These are phyloP conservation scores for Pangasius larnaudii DNA, from an alignment of 2,797 vertebrate genomes.

Conservation along the genomic window DNA sequence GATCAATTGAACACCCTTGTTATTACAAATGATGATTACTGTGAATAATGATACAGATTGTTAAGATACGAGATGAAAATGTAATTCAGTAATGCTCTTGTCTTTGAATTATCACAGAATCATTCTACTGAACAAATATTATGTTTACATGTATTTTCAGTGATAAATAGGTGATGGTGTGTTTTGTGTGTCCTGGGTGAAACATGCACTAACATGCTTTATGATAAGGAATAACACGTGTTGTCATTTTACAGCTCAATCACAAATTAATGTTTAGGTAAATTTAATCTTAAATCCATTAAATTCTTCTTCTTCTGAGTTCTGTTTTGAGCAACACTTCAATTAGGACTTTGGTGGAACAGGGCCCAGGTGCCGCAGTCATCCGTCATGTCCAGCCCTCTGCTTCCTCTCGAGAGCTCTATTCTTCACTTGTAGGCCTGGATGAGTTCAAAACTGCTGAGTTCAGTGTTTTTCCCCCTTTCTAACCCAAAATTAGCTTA, in stretches of 20 bases:
- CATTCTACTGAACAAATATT: neutral
- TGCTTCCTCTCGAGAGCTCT: conserved; percentile 34
- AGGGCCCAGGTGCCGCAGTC: conserved; percentile 38
- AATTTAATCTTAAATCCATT: neutral
- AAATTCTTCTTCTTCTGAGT: neutral
- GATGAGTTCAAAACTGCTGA: conserved; percentile 16
- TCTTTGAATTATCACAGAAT: neutral
- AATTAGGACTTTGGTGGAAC: conserved; percentile 14
- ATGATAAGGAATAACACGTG: neutral
- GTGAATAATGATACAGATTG: neutral
- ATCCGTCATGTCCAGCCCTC: conserved; percentile 33
- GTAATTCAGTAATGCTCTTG: neutral
- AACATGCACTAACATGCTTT: conserved; percentile 1
- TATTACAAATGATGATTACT: neutral
- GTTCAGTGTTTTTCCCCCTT: neutral
- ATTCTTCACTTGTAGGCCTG: conserved; percentile 30
- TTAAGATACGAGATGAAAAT: neutral
- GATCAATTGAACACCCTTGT: neutral
- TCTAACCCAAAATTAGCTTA: conserved; percentile 11
- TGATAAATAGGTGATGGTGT: neutral
- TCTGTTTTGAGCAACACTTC: conserved; percentile 15
- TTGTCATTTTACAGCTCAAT: neutral
- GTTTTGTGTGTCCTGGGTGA: neutral
- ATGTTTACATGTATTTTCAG: neutral
- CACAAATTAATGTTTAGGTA: neutral